Conservation (phyloP, 2,888 invertebrate genomes). For the Pterobdella sp. region DNA sequence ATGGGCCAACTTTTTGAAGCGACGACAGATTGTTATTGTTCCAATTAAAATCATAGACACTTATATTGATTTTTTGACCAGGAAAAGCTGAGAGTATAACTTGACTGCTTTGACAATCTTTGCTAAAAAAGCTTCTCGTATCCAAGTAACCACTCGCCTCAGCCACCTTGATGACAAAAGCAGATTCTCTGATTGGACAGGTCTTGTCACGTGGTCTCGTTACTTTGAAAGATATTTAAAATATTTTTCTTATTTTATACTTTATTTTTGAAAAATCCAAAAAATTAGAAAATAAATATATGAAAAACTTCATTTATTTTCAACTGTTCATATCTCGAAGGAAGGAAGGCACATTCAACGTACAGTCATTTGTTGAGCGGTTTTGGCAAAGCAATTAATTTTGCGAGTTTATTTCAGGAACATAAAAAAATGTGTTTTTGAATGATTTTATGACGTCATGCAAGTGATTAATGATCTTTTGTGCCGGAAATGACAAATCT, state of each 20-base stretch:
- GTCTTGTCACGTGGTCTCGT: slow-evolving; percentile 1
- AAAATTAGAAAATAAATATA: no score
- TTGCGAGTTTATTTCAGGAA: no score
- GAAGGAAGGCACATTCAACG: no score
- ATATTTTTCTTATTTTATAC: neutral
- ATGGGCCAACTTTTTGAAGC: no score
- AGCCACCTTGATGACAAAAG: neutral
- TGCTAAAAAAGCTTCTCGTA: neutral
- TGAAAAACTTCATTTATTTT: no score
- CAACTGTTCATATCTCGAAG: no score
- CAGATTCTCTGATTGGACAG: neutral
- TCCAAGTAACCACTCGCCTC: neutral
- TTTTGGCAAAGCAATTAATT: no score
- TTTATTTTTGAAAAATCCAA: neutral
- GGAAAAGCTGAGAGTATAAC: slow-evolving; percentile 20
- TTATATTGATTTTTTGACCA: slow-evolving; percentile 31
- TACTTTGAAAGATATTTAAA: neutral
- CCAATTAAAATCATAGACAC: slow-evolving; percentile 30
- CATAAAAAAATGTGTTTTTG: no score
- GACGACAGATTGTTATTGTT: neutral
- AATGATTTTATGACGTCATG: no score
- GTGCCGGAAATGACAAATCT: no score
- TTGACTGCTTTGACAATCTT: slow-evolving; percentile 13
- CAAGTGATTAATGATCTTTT: no score
- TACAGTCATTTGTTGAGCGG: no score